Evolutionary conservation across 2,113 vertebrate species (phyloP).

Genomic region (Phoenicopterus ruber): DNA sequence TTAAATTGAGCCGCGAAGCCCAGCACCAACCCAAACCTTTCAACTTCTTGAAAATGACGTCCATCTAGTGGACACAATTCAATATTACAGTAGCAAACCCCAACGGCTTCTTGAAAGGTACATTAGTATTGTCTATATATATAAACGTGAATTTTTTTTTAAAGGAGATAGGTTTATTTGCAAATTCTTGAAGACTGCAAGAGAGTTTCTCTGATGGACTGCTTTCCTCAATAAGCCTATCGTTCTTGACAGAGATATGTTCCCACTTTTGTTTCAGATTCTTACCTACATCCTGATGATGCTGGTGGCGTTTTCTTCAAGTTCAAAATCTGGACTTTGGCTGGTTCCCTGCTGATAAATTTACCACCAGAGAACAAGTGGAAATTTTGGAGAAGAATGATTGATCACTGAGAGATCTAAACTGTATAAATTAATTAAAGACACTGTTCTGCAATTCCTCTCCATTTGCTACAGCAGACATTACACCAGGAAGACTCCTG

Average conservation of each 20-base stretch:
- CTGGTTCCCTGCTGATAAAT: not conserved
- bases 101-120: not conserved
- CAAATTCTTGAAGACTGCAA: not conserved
- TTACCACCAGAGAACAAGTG: not conserved
- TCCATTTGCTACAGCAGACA: not conserved
- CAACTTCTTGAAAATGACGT: conserved; percentile 8
- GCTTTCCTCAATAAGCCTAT: not conserved
- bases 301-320: not conserved
- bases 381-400: not conserved
- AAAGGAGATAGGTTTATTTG: not conserved
- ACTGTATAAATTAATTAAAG: not conserved
- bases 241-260: not conserved
- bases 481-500: not conserved
- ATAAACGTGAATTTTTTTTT: not conserved
- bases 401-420: not conserved
- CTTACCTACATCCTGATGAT: not conserved
- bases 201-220: not conserved
- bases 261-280: not conserved
- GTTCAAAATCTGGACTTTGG: not conserved
- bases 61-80: conserved; percentile 50
- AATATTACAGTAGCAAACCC: conserved; percentile 3
- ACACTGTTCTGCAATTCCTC: not conserved
- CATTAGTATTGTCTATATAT: fast-evolving
- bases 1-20: not conserved
- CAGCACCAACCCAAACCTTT: not conserved